These are phyloP conservation scores for Eulemur mongoz DNA, from an alignment of 2,797 vertebrate genomes.

Conservation along the genomic window DNA sequence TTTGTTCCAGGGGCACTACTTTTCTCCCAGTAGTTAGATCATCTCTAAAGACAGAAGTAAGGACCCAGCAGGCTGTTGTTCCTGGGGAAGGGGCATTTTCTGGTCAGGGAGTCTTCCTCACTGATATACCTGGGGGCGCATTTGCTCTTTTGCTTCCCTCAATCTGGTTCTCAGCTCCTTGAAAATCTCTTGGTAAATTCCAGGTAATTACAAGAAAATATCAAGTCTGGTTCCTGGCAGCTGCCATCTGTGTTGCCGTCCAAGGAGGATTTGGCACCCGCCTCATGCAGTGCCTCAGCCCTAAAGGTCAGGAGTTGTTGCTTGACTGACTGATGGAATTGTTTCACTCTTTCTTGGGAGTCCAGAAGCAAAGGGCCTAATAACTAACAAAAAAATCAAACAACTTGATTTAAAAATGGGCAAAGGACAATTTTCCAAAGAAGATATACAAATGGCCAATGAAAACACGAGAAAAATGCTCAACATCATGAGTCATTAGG, in stretches of 20 bases:
- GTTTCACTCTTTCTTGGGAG: background rate
- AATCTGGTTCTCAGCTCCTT: background rate
- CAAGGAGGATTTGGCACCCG: background rate
- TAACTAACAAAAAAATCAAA: background rate
- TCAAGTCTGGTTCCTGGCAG: background rate
- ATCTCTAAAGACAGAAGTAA: conserved; percentile 13
- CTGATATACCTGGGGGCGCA: background rate
- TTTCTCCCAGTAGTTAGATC: background rate
- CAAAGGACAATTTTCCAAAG: background rate
- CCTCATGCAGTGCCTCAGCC: fast-evolving
- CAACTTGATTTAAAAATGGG: background rate
- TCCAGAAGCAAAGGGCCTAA: background rate
- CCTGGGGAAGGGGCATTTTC: background rate
- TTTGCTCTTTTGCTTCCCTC: background rate
- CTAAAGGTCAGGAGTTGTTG: background rate
- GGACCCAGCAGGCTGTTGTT: background rate
- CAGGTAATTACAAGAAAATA: background rate
- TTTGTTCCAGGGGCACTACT: conserved; percentile 51
- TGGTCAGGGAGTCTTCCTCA: background rate
- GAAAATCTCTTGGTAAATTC: background rate
- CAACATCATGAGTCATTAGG: background rate
- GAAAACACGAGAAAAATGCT: background rate
- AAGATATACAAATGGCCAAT: background rate
- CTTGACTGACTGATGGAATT: background rate
- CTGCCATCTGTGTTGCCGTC: background rate